Conservation (phyloP, 2,888 invertebrate genomes). For the Hemaris fuciformis region DNA sequence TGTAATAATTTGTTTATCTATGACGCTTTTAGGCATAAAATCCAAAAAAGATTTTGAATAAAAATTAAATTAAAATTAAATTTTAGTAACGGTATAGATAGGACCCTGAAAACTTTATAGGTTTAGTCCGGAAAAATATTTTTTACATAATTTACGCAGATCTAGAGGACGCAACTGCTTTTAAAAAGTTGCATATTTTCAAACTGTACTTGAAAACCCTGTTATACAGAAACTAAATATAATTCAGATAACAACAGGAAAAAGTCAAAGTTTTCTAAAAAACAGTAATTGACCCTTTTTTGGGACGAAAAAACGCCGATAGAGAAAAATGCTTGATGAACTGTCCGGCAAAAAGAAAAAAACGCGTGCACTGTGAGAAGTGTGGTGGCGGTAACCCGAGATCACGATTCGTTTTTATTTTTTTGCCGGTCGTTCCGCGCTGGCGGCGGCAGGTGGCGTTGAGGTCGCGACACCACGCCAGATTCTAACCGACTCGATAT, state of each 20-base stretch:
- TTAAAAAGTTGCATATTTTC: not conserved
- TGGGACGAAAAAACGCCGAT: not conserved
- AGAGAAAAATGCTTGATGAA: slow-evolving; percentile 40
- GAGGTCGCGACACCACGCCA: slow-evolving; percentile 55
- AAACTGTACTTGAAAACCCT: not conserved
- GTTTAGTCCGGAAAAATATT: no score
- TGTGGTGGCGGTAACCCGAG: slow-evolving; percentile 59
- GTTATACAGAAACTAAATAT: not conserved
- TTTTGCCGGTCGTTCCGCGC: slow-evolving; percentile 57
- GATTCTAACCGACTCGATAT: slow-evolving; percentile 9
- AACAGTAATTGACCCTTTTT: not conserved
- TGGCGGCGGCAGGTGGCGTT: slow-evolving; percentile 32
- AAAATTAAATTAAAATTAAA: no score
- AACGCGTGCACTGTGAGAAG: slow-evolving; percentile 41
- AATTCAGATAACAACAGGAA: not conserved
- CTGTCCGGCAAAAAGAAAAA: slow-evolving; percentile 59
- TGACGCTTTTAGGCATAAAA: no score
- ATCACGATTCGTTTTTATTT: slow-evolving; percentile 43
- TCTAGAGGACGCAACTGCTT: no score
- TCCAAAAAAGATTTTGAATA: no score
- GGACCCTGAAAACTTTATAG: no score
- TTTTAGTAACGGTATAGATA: no score
- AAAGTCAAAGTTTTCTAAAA: not conserved
- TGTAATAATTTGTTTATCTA: no score
- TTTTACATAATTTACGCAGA: no score